Percentiles rank a stretch among this genome's conserved stretches.
Evolutionary conservation across 1,140 invertebrate genomes (phyloP).

Genomic region (Heliconius himera): DNA sequence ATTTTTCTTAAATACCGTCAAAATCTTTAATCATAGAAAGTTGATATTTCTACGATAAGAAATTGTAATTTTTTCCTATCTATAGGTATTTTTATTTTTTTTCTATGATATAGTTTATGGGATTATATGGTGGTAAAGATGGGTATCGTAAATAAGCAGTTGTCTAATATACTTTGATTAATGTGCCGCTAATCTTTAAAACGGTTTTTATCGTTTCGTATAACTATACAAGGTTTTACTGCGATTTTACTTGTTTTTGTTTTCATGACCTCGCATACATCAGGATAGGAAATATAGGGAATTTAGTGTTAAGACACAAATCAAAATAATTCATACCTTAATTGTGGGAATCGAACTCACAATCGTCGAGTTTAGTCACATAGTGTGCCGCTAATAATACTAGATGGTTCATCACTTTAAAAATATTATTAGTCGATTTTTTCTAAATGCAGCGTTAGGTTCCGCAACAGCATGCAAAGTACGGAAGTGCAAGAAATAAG

Average conservation of each 20-base stretch:
- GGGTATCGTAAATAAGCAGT: background rate
- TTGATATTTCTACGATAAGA: conserved; percentile 8
- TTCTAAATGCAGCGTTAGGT: too few species aligned
- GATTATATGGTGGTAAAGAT: conserved; percentile 12
- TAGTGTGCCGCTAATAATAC: too few species aligned
- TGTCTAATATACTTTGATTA: conserved; percentile 10
- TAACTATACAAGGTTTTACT: background rate
- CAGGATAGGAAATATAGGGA: too few species aligned
- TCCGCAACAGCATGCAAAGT: too few species aligned
- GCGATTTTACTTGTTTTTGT: background rate
- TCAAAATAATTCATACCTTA: too few species aligned
- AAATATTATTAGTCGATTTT: too few species aligned
- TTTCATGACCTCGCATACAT: too few species aligned
- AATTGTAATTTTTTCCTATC: background rate
- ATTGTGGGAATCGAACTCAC: too few species aligned
- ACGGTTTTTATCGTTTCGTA: background rate
- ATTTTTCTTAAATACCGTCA: conserved; percentile 8
- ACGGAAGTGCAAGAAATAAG: too few species aligned
- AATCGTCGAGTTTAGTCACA: too few species aligned
- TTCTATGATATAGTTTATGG: background rate
- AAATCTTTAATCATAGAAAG: background rate
- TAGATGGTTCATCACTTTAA: too few species aligned
- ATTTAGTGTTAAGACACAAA: too few species aligned
- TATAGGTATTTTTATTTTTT: background rate
- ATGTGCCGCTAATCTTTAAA: conserved; percentile 12